A percentile compares a stretch with the other conserved stretches of the same genome.
These are phyloP conservation scores for Achlya flavicornis DNA, from an alignment of 2,888 invertebrate species.

Conservation along the genomic window DNA sequence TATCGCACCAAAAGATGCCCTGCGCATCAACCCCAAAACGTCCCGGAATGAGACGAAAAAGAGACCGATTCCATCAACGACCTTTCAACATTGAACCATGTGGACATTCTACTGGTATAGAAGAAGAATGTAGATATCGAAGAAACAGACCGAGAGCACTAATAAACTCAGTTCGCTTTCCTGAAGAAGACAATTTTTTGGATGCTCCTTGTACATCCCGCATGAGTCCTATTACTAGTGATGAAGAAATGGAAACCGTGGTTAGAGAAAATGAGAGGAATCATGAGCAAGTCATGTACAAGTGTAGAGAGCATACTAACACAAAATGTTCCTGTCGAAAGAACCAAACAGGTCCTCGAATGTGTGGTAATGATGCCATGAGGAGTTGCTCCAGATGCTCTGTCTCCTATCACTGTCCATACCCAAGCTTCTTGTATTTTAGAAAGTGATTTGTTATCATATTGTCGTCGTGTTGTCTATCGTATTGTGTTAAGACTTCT, in stretches of 20 bases:
- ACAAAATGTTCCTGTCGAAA: constrained; percentile 20
- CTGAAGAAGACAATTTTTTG: constrained; percentile 33
- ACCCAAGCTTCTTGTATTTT: constrained; percentile 54
- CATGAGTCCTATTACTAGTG: constrained; percentile 18
- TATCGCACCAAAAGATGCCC: background rate
- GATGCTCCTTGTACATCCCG: constrained; percentile 17
- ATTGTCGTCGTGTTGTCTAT: constrained; percentile 16
- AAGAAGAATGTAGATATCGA: background rate
- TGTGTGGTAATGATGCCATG: constrained; percentile 20
- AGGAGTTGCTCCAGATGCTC: constrained; percentile 46
- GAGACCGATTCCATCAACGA: background rate
- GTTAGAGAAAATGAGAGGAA: constrained; percentile 27
- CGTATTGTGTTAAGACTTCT: background rate
- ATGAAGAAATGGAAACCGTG: constrained; percentile 21
- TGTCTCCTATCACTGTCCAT: constrained; percentile 46
- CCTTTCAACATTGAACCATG: background rate
- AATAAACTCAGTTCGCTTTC: constrained; percentile 8
- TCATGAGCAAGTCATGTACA: constrained; percentile 31
- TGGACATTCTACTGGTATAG: background rate
- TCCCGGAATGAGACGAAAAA: background rate
- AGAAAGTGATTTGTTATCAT: constrained; percentile 24
- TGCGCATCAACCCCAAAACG: background rate
- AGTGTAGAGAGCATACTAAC: constrained; percentile 28
- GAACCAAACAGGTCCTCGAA: constrained; percentile 6
- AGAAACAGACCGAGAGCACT: background rate